phyloP scores from a whole-genome alignment of 2,888 invertebrate species.

The Drosophila koepferae region DNA sequence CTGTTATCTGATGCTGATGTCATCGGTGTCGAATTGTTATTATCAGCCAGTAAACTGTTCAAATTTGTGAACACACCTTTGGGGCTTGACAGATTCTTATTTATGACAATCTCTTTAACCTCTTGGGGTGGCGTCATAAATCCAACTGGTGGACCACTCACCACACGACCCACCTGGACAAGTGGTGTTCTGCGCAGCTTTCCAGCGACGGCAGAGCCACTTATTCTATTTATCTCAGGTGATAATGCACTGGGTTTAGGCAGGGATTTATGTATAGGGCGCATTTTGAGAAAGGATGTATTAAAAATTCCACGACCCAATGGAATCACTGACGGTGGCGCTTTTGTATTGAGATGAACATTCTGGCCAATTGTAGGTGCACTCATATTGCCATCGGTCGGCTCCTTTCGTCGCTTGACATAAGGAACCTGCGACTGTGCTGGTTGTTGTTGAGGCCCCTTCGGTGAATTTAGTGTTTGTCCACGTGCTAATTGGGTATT shows the following conservation, averaged over 20 bases:
- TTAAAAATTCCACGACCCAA: conserved; percentile 54
- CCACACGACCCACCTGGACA: conserved; percentile 58
- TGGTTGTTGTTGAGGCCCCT: conserved; percentile 14
- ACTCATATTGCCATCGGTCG: conserved; percentile 19
- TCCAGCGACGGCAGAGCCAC: conserved; percentile 24
- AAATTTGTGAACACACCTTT: conserved; percentile 71
- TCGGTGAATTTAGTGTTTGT: conserved; percentile 17
- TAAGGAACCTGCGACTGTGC: conserved; percentile 34
- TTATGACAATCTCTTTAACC: conserved; percentile 82
- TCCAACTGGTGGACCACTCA: conserved; percentile 11
- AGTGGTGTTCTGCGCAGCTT: conserved; percentile 64
- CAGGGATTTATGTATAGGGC: conserved; percentile 49
- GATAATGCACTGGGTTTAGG: conserved; percentile 3
- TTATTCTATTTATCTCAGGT: conserved; percentile 40
- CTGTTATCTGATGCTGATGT: conserved; percentile 23
- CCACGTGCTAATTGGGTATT: conserved; percentile 23
- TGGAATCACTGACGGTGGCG: conserved; percentile 57
- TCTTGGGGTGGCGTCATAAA: conserved; percentile 64
- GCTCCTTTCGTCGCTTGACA: conserved; percentile 57
- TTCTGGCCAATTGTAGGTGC: conserved; percentile 61
- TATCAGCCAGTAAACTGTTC: conserved; percentile 65
- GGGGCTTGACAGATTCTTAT: conserved; percentile 74
- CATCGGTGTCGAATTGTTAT: conserved; percentile 31
- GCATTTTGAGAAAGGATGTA: conserved; percentile 64
- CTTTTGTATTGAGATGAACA: conserved; percentile 55